Percentiles rank a stretch among this genome's conserved stretches.
These are phyloP conservation scores for Channa argus DNA, from an alignment of 2,113 vertebrate genomes.

Conservation along the genomic window DNA sequence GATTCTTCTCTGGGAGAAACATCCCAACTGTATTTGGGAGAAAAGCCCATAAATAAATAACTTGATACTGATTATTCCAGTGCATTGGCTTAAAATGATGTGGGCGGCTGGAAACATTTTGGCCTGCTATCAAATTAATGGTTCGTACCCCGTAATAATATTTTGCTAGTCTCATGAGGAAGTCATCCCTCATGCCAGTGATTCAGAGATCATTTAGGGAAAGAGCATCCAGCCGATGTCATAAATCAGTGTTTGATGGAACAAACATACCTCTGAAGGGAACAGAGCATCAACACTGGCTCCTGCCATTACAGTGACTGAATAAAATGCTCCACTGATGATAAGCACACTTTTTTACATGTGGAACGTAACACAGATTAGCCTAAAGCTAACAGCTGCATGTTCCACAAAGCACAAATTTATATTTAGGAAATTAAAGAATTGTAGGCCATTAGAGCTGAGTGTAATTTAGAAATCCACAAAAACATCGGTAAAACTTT, in stretches of 20 bases:
- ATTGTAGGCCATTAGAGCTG: not conserved
- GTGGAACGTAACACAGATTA: conserved; percentile 14
- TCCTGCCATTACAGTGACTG: conserved; percentile 21
- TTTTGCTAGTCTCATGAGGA: conserved; percentile 75
- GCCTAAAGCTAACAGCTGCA: conserved; percentile 39
- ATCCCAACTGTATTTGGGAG: conserved; percentile 48
- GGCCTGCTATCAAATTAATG: conserved; percentile 78
- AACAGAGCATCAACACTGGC: conserved; percentile 35
- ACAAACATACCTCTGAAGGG: conserved; percentile 74
- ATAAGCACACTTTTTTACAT: conserved; percentile 35
- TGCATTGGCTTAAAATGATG: conserved; percentile 66
- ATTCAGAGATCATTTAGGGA: conserved; percentile 73
- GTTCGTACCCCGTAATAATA: conserved; percentile 70
- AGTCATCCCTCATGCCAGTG: conserved; percentile 72
- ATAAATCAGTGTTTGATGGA: conserved; percentile 79
- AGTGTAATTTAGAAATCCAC: not conserved
- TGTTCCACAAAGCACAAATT: not conserved
- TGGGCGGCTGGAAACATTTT: conserved; percentile 72
- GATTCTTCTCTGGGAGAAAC: conserved; percentile 40
- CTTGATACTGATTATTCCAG: conserved; percentile 66
- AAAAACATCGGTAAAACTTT: not conserved
- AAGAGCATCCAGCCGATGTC: conserved; percentile 52
- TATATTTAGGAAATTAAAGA: conserved; percentile 12
- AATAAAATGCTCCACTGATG: conserved; percentile 71
- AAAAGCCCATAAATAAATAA: conserved; percentile 71